These are phyloP conservation scores for Asbolus verrucosus DNA, from an alignment of 1,140 invertebrate genomes.

Conservation along the genomic window DNA sequence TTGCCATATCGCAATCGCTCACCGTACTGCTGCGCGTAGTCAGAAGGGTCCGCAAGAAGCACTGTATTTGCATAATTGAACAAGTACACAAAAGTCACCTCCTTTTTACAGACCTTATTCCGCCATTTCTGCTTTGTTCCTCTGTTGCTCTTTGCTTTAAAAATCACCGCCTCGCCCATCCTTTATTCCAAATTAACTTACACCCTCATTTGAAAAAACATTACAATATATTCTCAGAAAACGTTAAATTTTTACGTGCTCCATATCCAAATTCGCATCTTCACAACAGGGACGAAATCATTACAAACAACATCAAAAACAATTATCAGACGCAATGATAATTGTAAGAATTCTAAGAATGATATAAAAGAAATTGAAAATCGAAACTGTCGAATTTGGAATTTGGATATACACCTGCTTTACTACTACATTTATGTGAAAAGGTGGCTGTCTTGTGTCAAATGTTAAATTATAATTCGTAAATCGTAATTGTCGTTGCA, in stretches of 20 bases:
- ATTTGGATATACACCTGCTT: no score
- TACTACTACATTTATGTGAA: no score
- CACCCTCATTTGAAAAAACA: not conserved
- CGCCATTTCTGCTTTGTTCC: conserved; percentile 49
- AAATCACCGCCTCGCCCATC: conserved; percentile 16
- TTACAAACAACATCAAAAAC: no score
- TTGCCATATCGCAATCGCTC: conserved; percentile 50
- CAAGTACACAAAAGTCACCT: conserved; percentile 52
- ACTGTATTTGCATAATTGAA: conserved; percentile 53
- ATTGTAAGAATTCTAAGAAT: no score
- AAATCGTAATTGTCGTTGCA: no score
- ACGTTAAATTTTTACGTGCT: not conserved
- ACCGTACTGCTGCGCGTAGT: conserved; percentile 44
- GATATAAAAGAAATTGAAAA: no score
- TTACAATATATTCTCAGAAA: conserved; percentile 7
- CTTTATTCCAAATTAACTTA: conserved; percentile 26
- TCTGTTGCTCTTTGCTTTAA: conserved; percentile 38
- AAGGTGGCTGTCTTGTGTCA: no score
- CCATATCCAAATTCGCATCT: no score
- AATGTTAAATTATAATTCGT: no score
- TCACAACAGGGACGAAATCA: no score
- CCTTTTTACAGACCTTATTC: conserved; percentile 47
- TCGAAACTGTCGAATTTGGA: no score
- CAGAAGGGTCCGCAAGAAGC: conserved; percentile 48
- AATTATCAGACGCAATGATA: no score